phyloP scores from a whole-genome alignment of 2,888 invertebrate species.

The Stenchaetothrips biformis region DNA sequence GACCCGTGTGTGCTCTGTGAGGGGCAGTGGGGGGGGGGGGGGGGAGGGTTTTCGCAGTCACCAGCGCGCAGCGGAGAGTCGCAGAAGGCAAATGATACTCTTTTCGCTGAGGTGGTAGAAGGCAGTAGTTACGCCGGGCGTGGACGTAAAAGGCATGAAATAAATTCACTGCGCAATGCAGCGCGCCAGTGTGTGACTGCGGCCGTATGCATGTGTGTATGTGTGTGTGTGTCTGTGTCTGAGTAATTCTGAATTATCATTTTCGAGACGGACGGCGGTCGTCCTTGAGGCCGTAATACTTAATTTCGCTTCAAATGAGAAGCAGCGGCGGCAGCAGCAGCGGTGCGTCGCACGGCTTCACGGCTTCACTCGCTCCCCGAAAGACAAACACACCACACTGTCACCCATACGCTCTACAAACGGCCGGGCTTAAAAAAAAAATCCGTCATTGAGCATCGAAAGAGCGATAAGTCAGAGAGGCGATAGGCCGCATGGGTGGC shows the following conservation, averaged over 20 bases:
- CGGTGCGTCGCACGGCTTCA: not conserved
- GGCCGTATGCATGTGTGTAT: not conserved
- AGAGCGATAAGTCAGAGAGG: no score
- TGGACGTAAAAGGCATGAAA: not conserved
- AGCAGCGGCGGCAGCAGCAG: not conserved
- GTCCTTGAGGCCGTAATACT: not conserved
- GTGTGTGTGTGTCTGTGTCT: not conserved
- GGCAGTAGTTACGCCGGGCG: no score
- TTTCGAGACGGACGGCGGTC: not conserved
- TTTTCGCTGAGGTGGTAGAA: not conserved
- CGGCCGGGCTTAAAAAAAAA: no score
- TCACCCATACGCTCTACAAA: no score
- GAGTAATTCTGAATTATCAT: not conserved
- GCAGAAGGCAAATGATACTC: slow-evolving; percentile 19
- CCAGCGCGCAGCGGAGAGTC: not conserved
- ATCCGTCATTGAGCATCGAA: no score
- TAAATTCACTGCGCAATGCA: not conserved
- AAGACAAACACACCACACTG: no score
- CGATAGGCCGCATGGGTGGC: not conserved
- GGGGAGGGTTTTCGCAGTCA: not conserved
- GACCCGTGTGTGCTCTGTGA: not conserved
- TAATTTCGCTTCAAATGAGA: not conserved
- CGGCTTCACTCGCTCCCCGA: no score
- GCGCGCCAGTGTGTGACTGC: not conserved
- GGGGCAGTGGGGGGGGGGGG: not conserved